Conservation (phyloP, 2,888 invertebrate genomes). For the Tetrapedia diversipes region DNA sequence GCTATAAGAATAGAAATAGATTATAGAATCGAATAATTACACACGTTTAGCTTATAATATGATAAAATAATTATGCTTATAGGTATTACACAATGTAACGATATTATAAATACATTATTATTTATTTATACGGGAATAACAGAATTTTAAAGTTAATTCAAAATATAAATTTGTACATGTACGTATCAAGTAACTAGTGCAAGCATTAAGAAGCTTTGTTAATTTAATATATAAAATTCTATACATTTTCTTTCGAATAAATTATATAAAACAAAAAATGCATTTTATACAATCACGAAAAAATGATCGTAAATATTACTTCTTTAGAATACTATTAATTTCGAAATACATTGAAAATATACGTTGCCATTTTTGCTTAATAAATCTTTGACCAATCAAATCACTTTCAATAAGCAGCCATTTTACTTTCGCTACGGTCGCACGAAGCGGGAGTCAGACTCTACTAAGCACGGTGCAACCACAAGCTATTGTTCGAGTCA, state of each 20-base stretch:
- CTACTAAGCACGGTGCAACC: constrained; percentile 58
- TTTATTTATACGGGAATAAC: background rate
- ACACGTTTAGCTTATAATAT: background rate
- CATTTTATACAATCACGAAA: background rate
- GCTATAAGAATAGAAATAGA: constrained; percentile 2
- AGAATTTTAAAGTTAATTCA: background rate
- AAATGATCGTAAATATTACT: constrained; percentile 6
- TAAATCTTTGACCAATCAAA: constrained; percentile 55
- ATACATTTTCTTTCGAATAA: background rate
- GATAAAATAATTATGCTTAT: constrained; percentile 7
- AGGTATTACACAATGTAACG: background rate
- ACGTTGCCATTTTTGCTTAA: constrained; percentile 61
- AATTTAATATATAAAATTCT: background rate
- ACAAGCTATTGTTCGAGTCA: constrained; percentile 74
- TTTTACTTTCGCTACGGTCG: constrained; percentile 80
- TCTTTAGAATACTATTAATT: constrained; percentile 46
- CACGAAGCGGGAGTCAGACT: constrained; percentile 69
- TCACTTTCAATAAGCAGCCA: constrained; percentile 65
- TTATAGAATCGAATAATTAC: constrained; percentile 3
- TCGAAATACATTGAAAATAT: constrained; percentile 56
- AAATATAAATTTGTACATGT: background rate
- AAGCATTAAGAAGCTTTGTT: background rate
- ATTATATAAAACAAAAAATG: background rate
- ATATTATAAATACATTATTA: background rate
- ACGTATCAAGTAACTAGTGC: background rate